Percentiles rank a stretch among this genome's conserved stretches.
These are phyloP conservation scores for Ophthalmolycus amberensis DNA, from an alignment of 2,113 vertebrate species.

Conservation along the genomic window DNA sequence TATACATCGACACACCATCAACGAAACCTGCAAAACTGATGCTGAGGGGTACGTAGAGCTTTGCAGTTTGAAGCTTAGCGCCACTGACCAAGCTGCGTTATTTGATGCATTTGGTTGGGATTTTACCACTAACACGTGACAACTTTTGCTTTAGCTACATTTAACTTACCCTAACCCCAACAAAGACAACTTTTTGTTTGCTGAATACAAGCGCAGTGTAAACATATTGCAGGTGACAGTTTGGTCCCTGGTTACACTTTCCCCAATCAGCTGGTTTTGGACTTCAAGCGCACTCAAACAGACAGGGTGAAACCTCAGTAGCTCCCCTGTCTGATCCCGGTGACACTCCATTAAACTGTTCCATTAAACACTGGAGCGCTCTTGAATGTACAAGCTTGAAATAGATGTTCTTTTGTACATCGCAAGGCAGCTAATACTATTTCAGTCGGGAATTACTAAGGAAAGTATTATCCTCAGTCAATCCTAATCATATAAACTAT, in stretches of 20 bases:
- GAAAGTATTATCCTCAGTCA: constrained; percentile 61
- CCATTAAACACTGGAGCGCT: constrained; percentile 53
- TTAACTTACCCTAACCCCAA: neutral
- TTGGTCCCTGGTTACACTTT: neutral
- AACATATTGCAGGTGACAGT: neutral
- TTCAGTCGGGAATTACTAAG: constrained; percentile 31
- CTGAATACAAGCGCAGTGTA: neutral
- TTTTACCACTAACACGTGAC: neutral
- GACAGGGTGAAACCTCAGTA: constrained; percentile 10
- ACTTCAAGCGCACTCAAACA: neutral
- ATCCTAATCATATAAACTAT: constrained; percentile 73
- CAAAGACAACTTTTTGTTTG: neutral
- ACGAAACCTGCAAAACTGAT: no score
- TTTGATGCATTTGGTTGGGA: neutral
- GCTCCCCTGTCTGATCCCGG: constrained; percentile 1
- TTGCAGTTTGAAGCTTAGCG: neutral
- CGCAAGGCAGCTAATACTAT: constrained; percentile 4
- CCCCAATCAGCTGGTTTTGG: neutral
- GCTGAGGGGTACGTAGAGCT: no score
- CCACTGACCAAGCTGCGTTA: neutral
- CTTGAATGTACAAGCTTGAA: constrained; percentile 10
- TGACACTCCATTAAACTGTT: constrained; percentile 50
- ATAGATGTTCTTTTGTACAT: constrained; percentile 44
- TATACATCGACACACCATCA: no score
- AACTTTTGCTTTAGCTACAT: constrained; percentile 6